Percentiles rank a stretch among this genome's conserved stretches.
These are phyloP conservation scores for Acromyrmex charruanus DNA, from an alignment of 1,140 invertebrate genomes.

Conservation along the genomic window DNA sequence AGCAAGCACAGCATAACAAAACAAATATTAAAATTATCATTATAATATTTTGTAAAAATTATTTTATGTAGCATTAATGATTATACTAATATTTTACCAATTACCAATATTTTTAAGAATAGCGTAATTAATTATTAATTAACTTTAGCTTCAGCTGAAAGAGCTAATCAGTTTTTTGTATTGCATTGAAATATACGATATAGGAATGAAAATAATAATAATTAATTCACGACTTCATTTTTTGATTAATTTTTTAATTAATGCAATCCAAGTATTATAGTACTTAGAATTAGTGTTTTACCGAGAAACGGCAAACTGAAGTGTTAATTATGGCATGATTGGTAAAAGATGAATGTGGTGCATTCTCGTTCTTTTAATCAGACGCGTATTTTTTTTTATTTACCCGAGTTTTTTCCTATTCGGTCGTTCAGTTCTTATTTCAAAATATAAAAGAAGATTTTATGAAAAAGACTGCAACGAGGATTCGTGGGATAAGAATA, in stretches of 20 bases:
- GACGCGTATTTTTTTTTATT: conserved; percentile 72
- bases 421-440: conserved; percentile 27
- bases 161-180: not conserved
- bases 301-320: not conserved
- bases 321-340: conserved; percentile 1
- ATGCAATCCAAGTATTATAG: not conserved
- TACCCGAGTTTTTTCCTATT: conserved; percentile 11
- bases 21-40: not conserved
- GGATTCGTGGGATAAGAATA: conserved; percentile 23
- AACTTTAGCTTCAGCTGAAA: not conserved
- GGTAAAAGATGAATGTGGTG: conserved; percentile 28
- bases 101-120: too few relatives aligned
- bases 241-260: not conserved
- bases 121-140: too few relatives aligned
- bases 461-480: conserved; percentile 15
- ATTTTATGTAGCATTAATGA: not conserved
- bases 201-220: not conserved
- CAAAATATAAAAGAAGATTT: conserved; percentile 21
- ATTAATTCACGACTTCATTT: conserved; percentile 1
- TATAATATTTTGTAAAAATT: conserved; percentile 8
- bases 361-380: conserved; percentile 74
- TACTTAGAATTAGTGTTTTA: too few relatives aligned
- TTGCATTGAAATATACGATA: not conserved
- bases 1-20: not conserved
- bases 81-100: not conserved